Conservation (phyloP, 1,140 invertebrate species). For the Drosophila kohkoa region DNA sequence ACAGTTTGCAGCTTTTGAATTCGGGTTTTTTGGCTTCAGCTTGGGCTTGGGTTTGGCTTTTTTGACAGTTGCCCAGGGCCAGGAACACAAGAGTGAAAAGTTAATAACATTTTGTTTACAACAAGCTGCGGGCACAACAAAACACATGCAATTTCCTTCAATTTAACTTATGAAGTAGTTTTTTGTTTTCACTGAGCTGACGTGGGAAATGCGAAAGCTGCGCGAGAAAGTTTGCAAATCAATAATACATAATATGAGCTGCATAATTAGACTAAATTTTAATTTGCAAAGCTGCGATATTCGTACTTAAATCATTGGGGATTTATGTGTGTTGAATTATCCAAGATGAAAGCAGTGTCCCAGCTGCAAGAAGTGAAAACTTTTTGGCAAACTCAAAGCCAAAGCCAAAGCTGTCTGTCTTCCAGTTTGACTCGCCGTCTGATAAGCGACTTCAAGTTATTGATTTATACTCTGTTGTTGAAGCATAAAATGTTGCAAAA, state of each 20-base stretch:
- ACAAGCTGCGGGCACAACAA: conserved; percentile 34
- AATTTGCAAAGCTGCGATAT: neutral
- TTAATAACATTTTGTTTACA: conserved; percentile 65
- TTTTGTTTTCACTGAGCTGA: neutral
- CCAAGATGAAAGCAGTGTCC: neutral
- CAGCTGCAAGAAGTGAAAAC: conserved; percentile 42
- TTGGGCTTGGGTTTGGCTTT: conserved; percentile 7
- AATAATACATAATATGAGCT: neutral
- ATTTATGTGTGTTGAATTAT: neutral
- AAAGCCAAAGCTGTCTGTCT: neutral
- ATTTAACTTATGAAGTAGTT: conserved; percentile 32
- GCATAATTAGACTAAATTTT: neutral
- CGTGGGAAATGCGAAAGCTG: conserved; percentile 20
- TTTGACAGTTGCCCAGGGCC: conserved; percentile 30
- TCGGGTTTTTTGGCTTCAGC: conserved; percentile 10
- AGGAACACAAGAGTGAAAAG: conserved; percentile 52
- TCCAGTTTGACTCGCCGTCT: conserved; percentile 12
- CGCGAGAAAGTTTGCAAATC: neutral
- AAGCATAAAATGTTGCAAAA: conserved; percentile 56
- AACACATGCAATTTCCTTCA: conserved; percentile 56
- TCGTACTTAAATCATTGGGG: conserved; percentile 4
- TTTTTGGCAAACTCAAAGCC: conserved; percentile 21
- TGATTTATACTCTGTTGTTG: conserved; percentile 67
- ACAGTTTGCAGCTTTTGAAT: neutral
- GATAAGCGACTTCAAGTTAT: conserved; percentile 55